These are phyloP conservation scores for Acanthisitta chloris DNA, from an alignment of 2,113 vertebrate species.

Conservation along the genomic window DNA sequence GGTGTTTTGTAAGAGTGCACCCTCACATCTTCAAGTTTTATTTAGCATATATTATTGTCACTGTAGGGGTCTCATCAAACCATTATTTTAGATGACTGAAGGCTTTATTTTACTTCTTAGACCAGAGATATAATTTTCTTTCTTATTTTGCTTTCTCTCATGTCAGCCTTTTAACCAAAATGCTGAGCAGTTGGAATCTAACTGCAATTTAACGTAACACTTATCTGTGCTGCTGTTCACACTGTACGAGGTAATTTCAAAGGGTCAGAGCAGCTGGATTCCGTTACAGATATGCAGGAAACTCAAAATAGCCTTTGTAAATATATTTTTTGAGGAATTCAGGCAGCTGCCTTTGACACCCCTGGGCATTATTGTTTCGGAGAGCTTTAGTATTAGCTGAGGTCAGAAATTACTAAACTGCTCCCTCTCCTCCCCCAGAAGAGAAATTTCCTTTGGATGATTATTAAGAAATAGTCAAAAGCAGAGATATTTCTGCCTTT, in stretches of 20 bases:
- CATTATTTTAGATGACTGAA: neutral
- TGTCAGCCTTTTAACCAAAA: neutral
- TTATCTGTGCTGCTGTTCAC: conserved; percentile 75
- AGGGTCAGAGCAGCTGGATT: conserved; percentile 76
- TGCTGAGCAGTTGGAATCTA: conserved; percentile 52
- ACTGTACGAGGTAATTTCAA: conserved; percentile 67
- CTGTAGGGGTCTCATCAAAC: conserved; percentile 9
- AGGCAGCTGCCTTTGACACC: conserved; percentile 70
- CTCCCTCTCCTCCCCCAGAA: conserved; percentile 15
- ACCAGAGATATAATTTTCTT: neutral
- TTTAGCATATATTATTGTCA: neutral
- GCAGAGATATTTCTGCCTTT: conserved; percentile 59
- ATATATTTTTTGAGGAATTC: conserved; percentile 72
- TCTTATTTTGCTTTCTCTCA: neutral
- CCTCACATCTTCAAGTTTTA: neutral
- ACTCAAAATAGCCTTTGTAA: conserved; percentile 71
- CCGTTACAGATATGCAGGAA: conserved; percentile 64
- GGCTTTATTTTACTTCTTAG: neutral
- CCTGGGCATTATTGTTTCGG: conserved; percentile 68
- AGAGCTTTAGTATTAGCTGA: conserved; percentile 68
- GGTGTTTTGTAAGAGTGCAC: fast-evolving
- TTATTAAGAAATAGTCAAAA: conserved; percentile 63
- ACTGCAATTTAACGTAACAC: conserved; percentile 60
- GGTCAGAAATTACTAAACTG: conserved; percentile 73
- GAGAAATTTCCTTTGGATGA: conserved; percentile 68